phyloP scores from a whole-genome alignment of 2,888 invertebrate genomes.

The Idaea dimidiata region DNA sequence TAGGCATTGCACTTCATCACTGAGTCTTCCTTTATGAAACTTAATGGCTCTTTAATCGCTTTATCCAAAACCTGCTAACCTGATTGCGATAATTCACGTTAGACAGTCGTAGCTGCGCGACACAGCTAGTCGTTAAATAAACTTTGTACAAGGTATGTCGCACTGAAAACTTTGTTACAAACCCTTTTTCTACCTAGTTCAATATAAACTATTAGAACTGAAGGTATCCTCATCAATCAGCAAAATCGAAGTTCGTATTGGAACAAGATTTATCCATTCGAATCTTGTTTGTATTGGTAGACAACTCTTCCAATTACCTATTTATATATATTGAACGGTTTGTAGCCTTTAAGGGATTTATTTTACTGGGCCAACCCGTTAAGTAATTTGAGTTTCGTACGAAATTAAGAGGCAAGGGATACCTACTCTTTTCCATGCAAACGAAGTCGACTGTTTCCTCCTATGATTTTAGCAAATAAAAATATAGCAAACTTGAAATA shows the following conservation, averaged over 20 bases:
- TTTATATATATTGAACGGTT: conserved; percentile 10
- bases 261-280: conserved; percentile 24
- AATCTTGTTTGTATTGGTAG: conserved; percentile 8
- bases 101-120: too few relatives aligned
- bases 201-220: not conserved
- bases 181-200: not conserved
- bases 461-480: not conserved
- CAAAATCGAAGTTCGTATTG: conserved; percentile 10
- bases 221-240: conserved; percentile 16
- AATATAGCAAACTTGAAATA: too few relatives aligned
- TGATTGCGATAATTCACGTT: too few relatives aligned
- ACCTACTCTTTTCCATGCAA: too few relatives aligned
- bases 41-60: too few relatives aligned
- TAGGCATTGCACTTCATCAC: too few relatives aligned
- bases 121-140: too few relatives aligned
- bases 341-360: not conserved
- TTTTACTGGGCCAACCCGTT: not conserved
- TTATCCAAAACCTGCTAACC: too few relatives aligned
- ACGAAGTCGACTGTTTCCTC: not conserved
- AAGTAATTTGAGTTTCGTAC: not conserved
- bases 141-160: too few relatives aligned
- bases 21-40: too few relatives aligned
- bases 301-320: conserved; percentile 6
- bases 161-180: too few relatives aligned
- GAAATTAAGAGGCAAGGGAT: not conserved